A percentile compares a stretch with the other conserved stretches of the same genome.
Conservation (phyloP, 92 coral and sea anemone genomes). For the Phenganax subtilis region DNA sequence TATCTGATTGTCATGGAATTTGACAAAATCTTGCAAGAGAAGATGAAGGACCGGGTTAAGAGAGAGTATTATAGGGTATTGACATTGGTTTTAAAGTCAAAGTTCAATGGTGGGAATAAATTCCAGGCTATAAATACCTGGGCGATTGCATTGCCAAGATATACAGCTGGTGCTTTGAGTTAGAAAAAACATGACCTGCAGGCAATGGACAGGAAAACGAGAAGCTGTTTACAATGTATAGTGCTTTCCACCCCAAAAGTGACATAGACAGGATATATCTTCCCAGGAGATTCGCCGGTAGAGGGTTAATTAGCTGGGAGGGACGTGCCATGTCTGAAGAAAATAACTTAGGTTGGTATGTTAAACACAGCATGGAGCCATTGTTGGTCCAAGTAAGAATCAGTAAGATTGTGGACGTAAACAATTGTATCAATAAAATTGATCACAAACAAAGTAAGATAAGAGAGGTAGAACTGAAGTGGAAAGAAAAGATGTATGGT, state of each 20-base stretch:
- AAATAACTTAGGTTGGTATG: slow-evolving; percentile 7
- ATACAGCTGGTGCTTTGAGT: slow-evolving; percentile 40
- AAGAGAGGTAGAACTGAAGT: neutral
- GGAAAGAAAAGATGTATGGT: slow-evolving; percentile 23
- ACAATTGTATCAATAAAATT: neutral
- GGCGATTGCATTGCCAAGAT: slow-evolving; percentile 43
- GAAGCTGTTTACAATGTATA: slow-evolving; percentile 36
- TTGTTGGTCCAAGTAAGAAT: slow-evolving; percentile 16
- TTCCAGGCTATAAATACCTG: slow-evolving; percentile 41
- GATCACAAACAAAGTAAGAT: neutral
- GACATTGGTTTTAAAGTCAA: no score
- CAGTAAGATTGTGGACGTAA: neutral
- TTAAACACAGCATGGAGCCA: slow-evolving; percentile 3
- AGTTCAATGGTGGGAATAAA: no score
- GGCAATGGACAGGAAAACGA: slow-evolving; percentile 46
- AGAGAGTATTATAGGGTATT: no score
- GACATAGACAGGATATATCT: slow-evolving; percentile 36
- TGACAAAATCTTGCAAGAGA: no score
- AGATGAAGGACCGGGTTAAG: no score
- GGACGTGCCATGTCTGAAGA: neutral
- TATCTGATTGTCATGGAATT: no score
- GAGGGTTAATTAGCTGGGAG: slow-evolving; percentile 12
- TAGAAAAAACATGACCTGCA: slow-evolving; percentile 46
- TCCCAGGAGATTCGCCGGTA: slow-evolving; percentile 32
- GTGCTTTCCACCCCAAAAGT: slow-evolving; percentile 14